Percentiles rank a stretch among this genome's conserved stretches.
Conservation (phyloP, 2,888 invertebrate species). For the Lasioglossum malachurum region DNA sequence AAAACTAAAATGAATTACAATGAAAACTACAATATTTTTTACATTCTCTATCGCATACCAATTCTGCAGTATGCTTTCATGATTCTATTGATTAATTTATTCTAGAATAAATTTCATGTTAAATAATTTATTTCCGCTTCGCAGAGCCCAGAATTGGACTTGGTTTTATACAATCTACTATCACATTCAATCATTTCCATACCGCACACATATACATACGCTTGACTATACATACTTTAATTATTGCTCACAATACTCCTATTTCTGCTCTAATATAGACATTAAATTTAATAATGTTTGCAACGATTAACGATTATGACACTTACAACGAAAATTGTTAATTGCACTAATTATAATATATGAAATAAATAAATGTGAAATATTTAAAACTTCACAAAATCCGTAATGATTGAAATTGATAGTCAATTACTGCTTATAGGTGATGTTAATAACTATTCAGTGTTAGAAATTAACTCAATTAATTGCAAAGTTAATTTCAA, state of each 20-base stretch:
- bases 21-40: no score
- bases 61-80: background rate
- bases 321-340: background rate
- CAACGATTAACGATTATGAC: background rate
- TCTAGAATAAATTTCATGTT: background rate
- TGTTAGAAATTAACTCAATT: background rate
- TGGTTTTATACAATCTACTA: no score
- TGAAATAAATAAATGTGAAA: background rate
- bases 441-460: background rate
- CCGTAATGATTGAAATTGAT: background rate
- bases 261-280: no score
- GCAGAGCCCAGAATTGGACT: no score
- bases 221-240: no score
- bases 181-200: no score
- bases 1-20: no score
- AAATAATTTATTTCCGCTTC: no score
- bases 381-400: background rate
- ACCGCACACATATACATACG: no score
- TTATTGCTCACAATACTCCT: no score
- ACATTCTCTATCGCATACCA: background rate
- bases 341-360: background rate
- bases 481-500: background rate
- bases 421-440: background rate
- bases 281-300: background rate
- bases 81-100: background rate